These are phyloP conservation scores for Drosophila biarmipes DNA, from an alignment of 1,140 invertebrate species.

Conservation along the genomic window DNA sequence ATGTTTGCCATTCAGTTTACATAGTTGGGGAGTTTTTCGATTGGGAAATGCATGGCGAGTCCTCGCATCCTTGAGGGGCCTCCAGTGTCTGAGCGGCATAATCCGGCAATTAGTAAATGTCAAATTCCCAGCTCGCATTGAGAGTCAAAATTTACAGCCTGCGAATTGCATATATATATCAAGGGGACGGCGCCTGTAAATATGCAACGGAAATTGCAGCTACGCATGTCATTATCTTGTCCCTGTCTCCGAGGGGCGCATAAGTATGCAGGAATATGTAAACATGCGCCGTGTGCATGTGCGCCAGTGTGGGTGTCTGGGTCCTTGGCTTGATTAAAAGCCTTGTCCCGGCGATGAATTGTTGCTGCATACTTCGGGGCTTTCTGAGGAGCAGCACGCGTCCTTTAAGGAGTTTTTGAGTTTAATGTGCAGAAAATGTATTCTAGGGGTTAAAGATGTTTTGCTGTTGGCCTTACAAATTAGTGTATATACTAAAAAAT, in stretches of 20 bases:
- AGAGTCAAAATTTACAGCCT: slow-evolving; percentile 69
- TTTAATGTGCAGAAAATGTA: background rate
- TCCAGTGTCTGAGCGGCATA: slow-evolving; percentile 23
- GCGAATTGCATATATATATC: slow-evolving; percentile 44
- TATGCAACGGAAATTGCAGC: slow-evolving; percentile 64
- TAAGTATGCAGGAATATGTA: slow-evolving; percentile 16
- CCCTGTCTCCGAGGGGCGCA: slow-evolving; percentile 14
- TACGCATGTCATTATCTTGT: slow-evolving; percentile 63
- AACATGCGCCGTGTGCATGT: slow-evolving; percentile 4
- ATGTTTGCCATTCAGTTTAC: slow-evolving; percentile 4
- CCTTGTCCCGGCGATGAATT: slow-evolving; percentile 40
- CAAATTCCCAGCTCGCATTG: slow-evolving; percentile 57
- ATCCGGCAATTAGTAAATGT: slow-evolving; percentile 57
- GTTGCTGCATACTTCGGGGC: slow-evolving; percentile 36
- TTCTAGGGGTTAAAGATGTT: too few relatives aligned
- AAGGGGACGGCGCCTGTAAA: slow-evolving; percentile 44
- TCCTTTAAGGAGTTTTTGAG: slow-evolving; percentile 9
- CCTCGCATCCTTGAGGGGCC: background rate
- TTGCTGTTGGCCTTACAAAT: too few relatives aligned
- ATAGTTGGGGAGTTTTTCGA: slow-evolving; percentile 9
- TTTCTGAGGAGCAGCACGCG: background rate
- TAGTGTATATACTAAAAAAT: too few relatives aligned
- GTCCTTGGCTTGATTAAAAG: slow-evolving; percentile 50
- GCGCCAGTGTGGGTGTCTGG: slow-evolving; percentile 1
- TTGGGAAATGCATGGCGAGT: slow-evolving; percentile 10